A percentile compares a stretch with the other conserved stretches of the same genome.
Conservation (phyloP, 1,140 invertebrate genomes). For the Venturia canescens region DNA sequence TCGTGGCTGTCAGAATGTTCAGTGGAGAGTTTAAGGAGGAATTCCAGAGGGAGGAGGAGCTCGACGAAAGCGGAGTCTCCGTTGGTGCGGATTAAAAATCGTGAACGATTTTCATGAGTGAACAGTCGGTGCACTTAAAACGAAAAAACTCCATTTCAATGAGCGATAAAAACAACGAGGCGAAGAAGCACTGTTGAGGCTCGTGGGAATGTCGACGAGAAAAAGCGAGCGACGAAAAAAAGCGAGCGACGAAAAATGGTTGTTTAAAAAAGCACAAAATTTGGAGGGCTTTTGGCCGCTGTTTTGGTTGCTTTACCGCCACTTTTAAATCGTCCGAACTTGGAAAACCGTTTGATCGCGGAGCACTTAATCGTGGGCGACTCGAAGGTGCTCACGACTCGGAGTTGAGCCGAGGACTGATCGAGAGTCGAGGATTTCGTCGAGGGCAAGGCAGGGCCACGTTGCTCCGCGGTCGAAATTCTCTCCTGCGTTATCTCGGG, state of each 20-base stretch:
- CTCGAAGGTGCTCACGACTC: slow-evolving; percentile 54
- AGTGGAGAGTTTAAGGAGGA: neutral
- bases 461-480: slow-evolving; percentile 46
- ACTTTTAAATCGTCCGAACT: too few species aligned
- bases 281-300: too few species aligned
- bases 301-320: too few species aligned
- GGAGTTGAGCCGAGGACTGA: slow-evolving; percentile 70
- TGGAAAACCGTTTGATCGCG: neutral
- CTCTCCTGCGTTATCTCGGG: neutral
- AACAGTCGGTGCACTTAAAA: neutral
- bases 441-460: slow-evolving; percentile 52
- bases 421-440: slow-evolving; percentile 47
- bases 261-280: too few species aligned
- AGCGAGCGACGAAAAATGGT: too few species aligned
- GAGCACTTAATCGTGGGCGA: neutral
- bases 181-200: too few species aligned
- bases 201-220: too few species aligned
- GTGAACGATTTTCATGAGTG: neutral
- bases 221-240: too few species aligned
- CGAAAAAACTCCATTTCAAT: neutral
- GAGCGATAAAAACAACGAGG: too few species aligned
- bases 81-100: neutral
- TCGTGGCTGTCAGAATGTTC: slow-evolving; percentile 37
- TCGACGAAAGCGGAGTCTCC: neutral
- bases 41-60: too few species aligned